Percentiles rank a stretch among this genome's conserved stretches.
Evolutionary conservation across 30 jellyfish, hydroid and myxozoan genomes (phyloP).

Genomic region (Cassiopea andromeda): DNA sequence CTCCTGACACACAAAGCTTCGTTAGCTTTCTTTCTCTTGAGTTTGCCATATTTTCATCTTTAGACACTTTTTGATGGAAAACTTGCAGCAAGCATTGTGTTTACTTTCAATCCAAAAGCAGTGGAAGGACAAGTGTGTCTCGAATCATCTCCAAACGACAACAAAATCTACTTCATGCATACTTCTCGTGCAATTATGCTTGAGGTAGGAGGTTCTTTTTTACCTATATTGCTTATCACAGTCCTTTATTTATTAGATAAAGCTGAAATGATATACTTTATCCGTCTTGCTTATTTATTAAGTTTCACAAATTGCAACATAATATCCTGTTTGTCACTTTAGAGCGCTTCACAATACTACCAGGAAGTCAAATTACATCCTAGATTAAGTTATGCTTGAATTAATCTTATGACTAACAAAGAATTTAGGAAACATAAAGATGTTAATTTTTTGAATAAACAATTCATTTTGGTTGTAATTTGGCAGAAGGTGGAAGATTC

Average conservation of each 20-base stretch:
- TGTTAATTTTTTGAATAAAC: too few species aligned
- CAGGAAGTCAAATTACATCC: too few species aligned
- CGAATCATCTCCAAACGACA: constrained; percentile 92
- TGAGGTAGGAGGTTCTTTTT: constrained; percentile 62
- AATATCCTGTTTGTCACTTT: too few species aligned
- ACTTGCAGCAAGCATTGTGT: constrained; percentile 75
- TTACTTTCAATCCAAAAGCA: constrained; percentile 96
- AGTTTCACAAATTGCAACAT: too few species aligned
- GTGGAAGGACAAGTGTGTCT: constrained; percentile 89
- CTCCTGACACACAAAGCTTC: too few species aligned
- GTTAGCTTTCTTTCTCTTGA: background rate
- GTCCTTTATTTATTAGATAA: background rate
- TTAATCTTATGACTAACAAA: too few species aligned
- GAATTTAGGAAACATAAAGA: too few species aligned
- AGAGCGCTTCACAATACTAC: too few species aligned
- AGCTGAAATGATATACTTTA: background rate
- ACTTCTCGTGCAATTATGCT: constrained; percentile 94
- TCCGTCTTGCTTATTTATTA: background rate
- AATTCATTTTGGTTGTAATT: too few species aligned
- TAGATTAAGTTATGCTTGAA: too few species aligned
- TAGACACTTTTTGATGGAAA: constrained; percentile 83
- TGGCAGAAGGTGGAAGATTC: too few species aligned
- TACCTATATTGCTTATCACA: background rate
- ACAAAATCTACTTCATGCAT: constrained; percentile 71
- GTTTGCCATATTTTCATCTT: background rate